Evolutionary conservation across 2,113 vertebrate species (phyloP).

Genomic region (Cyprinodon tularosa): DNA sequence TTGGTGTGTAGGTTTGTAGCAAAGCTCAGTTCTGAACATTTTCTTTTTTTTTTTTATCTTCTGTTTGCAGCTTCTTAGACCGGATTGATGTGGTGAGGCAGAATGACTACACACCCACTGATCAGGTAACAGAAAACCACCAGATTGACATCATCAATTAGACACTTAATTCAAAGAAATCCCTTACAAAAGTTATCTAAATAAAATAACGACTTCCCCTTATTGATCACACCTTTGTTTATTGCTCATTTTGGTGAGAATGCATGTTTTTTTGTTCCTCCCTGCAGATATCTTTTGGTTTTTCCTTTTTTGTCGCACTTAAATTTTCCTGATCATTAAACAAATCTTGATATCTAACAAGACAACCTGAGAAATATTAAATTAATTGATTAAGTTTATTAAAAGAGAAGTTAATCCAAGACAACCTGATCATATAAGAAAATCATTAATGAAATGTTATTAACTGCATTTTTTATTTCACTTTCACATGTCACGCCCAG

Average conservation of each 20-base stretch:
- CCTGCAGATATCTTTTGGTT: background rate
- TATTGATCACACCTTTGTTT: background rate
- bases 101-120: slow-evolving; percentile 74
- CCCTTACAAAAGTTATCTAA: background rate
- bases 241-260: background rate
- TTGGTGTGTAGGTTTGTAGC: background rate
- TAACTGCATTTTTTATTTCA: background rate
- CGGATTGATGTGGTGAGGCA: slow-evolving; percentile 71
- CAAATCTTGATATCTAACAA: background rate
- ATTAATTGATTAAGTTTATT: background rate
- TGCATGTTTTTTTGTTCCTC: background rate
- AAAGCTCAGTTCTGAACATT: slow-evolving; percentile 5
- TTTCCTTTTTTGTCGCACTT: background rate
- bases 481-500: background rate
- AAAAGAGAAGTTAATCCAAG: background rate
- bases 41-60: slow-evolving; percentile 12
- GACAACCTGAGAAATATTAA: background rate
- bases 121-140: slow-evolving; percentile 61
- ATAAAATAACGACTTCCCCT: background rate
- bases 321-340: background rate
- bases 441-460: background rate
- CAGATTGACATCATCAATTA: background rate
- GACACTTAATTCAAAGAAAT: background rate
- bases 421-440: background rate
- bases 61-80: slow-evolving; percentile 72